Evolutionary conservation across 2,888 invertebrate genomes (phyloP), one percentile per base, ranked within the genome.

Genomic region (Dicyrtomina minuta): DNA sequence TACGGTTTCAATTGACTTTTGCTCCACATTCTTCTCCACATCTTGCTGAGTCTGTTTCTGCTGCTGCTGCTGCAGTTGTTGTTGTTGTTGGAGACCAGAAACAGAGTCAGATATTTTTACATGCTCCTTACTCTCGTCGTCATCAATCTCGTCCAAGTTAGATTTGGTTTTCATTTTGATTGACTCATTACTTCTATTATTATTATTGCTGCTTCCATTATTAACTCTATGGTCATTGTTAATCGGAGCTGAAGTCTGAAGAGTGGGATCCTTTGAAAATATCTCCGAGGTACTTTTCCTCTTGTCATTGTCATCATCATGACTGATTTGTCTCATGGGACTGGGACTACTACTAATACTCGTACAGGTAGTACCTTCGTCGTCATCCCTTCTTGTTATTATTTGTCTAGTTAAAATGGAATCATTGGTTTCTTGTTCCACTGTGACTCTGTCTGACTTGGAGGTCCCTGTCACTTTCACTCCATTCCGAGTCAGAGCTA

Each of bases 1-100:
- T 33, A 3, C 8, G 27, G 24, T 33, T 27, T 62, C 62, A 62
- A 49, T 62, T 62, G 62, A 62, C 62, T 62, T 62, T 26, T 62
- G 62, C 51, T 49, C 62, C 33, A 62, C 26, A 62, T 55, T 62
- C 27, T 62, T 27, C n/a, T n/a, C n/a, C n/a, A n/a, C n/a, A n/a
- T n/a, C n/a, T n/a, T n/a, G n/a, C n/a, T n/a, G n/a, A n/a, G 17
- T 33, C 49, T 27, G 46, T 56, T 56, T n/a, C 24, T 61, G 13
- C 46, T 24, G 12, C 26, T 61, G 5, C n/a, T 55, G 24, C 55
- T 24, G 10, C 17, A 15, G 46, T 46, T 46, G 46, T 43, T 8
- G 43, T 43, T 44, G 44, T 44, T n/a, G 44, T 44, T 44, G n/a
- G 17, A n/a, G 15, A 12, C 22, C 22, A 20, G 49, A 46, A 46